Base-by-base conservation (phyloP, 2,113 vertebrate genomes). In the Chascanopsetta lugubris region DNA sequence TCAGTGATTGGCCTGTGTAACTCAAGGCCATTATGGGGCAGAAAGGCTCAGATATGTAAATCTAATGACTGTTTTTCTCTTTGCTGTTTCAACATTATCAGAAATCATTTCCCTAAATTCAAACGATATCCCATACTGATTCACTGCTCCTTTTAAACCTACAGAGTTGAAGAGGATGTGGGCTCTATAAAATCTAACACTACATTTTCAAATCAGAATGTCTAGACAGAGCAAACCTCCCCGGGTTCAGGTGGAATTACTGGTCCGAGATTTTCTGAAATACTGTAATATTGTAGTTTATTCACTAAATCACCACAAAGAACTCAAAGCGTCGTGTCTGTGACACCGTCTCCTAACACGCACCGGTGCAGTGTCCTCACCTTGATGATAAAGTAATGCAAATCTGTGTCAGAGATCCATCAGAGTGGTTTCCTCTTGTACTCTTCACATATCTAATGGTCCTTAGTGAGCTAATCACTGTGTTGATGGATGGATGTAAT, bases 401-500 rank as follows among this genome's bases (percentile, higher is more conserved):
- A 51, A 51, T 54, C 40, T 43, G 24, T 50, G 20, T 43, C 32
- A 3, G 43, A 57, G 5, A 1, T 2, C 4, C 57, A 61, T 74
- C 55, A 56, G 36, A 42, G 58, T 21, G 4, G 9, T 66, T 70
- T 71, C 25, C 58, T 34, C 11, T 61, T 45, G 50, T 6, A 11
- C 24, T 53, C 64, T 66, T 21, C 30, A 54, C 65, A 38, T 62
- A 27, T 69, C 36, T 72, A 61, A 61, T 67, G 67, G 46, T 49
- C 55, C 45, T 60, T 6, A 0, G 43, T 42, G 48, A 21, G 51
- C 61, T 82, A 76, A 80, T 88, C 71, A 74, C 30, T 50, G 69
- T 64, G 50, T 49, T 84, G 80, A 84, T 79, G 60, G 72, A 85
- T 84, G 83, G 69, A 58, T 66, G 53, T 61, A 36, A 76, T 77